Conservation (phyloP, 1,140 invertebrate genomes). For the Neomicropteryx cornuta region DNA sequence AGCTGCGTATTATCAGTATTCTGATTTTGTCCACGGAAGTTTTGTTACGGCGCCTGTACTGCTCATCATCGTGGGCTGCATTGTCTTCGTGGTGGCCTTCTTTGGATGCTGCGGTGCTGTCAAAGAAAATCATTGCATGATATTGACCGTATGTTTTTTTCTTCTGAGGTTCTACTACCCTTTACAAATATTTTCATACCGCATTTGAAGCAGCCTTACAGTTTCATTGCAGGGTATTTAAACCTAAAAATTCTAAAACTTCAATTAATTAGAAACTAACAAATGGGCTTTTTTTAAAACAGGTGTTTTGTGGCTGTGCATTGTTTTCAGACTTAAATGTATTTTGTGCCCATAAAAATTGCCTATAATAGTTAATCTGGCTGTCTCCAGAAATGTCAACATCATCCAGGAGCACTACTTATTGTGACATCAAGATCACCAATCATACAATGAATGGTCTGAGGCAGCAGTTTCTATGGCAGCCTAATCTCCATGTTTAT, state of each 20-base stretch:
- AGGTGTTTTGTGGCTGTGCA: not conserved
- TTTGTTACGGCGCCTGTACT: constrained; percentile 63
- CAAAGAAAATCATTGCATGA: constrained; percentile 80
- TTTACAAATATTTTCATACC: not conserved
- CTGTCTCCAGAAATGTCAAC: too few relatives aligned
- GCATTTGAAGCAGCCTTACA: not conserved
- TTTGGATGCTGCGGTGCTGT: constrained; percentile 82
- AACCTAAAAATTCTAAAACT: too few relatives aligned
- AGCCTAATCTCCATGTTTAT: too few relatives aligned
- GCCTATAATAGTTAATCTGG: too few relatives aligned
- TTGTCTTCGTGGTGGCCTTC: constrained; percentile 76
- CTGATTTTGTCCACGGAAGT: constrained; percentile 56
- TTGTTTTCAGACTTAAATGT: not conserved
- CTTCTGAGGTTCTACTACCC: not conserved
- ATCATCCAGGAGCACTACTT: too few relatives aligned
- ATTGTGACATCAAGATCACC: too few relatives aligned
- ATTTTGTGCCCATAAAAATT: too few relatives aligned
- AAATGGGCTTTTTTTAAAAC: not conserved
- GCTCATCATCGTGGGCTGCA: constrained; percentile 71
- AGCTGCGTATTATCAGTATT: constrained; percentile 53
- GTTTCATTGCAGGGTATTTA: not conserved
- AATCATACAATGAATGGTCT: too few relatives aligned
- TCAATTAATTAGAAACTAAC: too few relatives aligned
- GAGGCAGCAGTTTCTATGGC: too few relatives aligned
- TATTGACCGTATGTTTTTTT: constrained; percentile 55